Conservation (phyloP, 2,888 invertebrate genomes). For the Subacronicta megacephala region DNA sequence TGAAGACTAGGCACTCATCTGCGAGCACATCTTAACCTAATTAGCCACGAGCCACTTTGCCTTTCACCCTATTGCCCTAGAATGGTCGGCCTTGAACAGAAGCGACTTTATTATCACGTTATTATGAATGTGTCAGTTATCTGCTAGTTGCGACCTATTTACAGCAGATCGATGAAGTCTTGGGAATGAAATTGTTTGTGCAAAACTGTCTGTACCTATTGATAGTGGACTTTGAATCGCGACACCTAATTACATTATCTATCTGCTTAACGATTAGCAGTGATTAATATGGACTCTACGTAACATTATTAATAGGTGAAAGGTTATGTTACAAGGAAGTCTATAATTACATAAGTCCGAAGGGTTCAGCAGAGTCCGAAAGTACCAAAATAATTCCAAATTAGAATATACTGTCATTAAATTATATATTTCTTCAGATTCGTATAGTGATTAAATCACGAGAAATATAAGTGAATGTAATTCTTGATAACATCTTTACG, state of each 20-base stretch:
- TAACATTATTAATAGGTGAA: too few relatives aligned
- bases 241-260: slow-evolving; percentile 12
- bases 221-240: slow-evolving; percentile 2
- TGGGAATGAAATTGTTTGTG: slow-evolving; percentile 13
- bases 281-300: too few relatives aligned
- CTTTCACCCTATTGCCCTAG: not conserved
- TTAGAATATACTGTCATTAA: too few relatives aligned
- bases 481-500: too few relatives aligned
- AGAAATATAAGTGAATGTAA: too few relatives aligned
- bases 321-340: too few relatives aligned
- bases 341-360: too few relatives aligned
- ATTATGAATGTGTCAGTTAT: slow-evolving; percentile 15
- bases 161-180: slow-evolving; percentile 8
- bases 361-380: too few relatives aligned
- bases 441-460: too few relatives aligned
- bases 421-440: too few relatives aligned
- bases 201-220: not conserved
- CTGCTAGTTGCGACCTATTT: slow-evolving; percentile 20
- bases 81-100: slow-evolving; percentile 2
- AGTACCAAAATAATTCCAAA: too few relatives aligned
- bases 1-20: not conserved
- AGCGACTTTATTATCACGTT: slow-evolving; percentile 11
- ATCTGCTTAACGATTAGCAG: slow-evolving; percentile 14
- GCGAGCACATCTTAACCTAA: slow-evolving; percentile 1
- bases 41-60: not conserved